Evolutionary conservation across 2,888 invertebrate genomes (phyloP).

Genomic region (Dryocosmus kuriphilus): DNA sequence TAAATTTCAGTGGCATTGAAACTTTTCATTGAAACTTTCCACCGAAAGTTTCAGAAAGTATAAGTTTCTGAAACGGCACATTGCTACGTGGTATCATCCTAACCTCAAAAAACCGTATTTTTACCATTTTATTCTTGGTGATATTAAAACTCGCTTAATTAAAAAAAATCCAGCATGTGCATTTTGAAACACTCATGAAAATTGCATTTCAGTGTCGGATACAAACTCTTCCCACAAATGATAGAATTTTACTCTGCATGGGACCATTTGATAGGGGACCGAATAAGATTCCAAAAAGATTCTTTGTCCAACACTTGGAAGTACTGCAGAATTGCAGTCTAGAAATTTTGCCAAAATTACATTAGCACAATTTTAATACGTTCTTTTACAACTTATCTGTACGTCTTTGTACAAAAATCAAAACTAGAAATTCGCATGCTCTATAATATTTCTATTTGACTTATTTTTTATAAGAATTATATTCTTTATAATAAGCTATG

Average conservation of each 20-base stretch:
- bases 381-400: not conserved
- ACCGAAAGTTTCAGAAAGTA: no score
- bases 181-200: slow-evolving; percentile 38
- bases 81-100: no score
- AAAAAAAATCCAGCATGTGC: slow-evolving; percentile 19
- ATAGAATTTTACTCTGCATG: slow-evolving; percentile 78
- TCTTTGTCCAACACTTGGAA: slow-evolving; percentile 68
- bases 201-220: slow-evolving; percentile 76
- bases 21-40: no score
- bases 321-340: slow-evolving; percentile 73
- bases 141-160: no score
- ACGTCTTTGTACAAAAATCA: not conserved
- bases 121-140: no score
- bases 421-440: not conserved
- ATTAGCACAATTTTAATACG: not conserved
- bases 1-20: no score
- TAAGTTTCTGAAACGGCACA: no score
- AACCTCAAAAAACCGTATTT: no score
- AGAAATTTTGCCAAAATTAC: slow-evolving; percentile 43
- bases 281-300: slow-evolving; percentile 74
- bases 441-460: not conserved
- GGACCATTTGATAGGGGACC: slow-evolving; percentile 77
- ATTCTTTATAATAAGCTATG: not conserved
- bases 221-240: slow-evolving; percentile 76
- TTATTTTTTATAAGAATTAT: not conserved